A percentile compares a stretch with the other conserved stretches of the same genome.
phyloP scores from a whole-genome alignment of 2,888 invertebrate species.

The Shargacucullia verbasci region DNA sequence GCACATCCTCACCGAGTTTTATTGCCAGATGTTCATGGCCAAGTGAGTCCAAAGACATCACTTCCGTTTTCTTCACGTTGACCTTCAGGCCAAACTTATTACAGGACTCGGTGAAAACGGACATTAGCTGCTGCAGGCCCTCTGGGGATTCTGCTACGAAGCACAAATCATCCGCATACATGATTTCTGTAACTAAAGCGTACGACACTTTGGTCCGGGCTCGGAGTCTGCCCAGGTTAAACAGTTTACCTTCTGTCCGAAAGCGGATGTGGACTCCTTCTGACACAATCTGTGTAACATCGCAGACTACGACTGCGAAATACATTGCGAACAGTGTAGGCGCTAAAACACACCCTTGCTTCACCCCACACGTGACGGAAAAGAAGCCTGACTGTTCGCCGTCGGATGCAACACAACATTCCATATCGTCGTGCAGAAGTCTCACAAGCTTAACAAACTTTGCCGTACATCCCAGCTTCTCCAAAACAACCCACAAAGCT shows the following conservation, averaged over 20 bases:
- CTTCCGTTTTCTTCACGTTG: too few relatives aligned
- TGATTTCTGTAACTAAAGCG: slow-evolving; percentile 24
- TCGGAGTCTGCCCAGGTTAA: slow-evolving; percentile 23
- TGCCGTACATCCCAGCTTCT: slow-evolving; percentile 13
- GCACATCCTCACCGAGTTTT: too few relatives aligned
- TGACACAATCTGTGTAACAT: too few relatives aligned
- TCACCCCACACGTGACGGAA: too few relatives aligned
- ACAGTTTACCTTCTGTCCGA: slow-evolving; percentile 29
- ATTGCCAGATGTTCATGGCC: too few relatives aligned
- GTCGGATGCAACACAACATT: too few relatives aligned
- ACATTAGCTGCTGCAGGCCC: slow-evolving; percentile 32
- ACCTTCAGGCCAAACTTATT: slow-evolving; percentile 30
- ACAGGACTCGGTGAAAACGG: slow-evolving; percentile 29
- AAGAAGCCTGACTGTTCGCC: too few relatives aligned
- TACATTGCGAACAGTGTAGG: slow-evolving; percentile 33
- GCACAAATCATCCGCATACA: slow-evolving; percentile 41
- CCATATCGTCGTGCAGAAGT: too few relatives aligned
- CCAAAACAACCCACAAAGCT: slow-evolving; percentile 1
- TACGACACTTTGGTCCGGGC: slow-evolving; percentile 12
- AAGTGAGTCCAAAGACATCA: too few relatives aligned
- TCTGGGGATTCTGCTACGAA: slow-evolving; percentile 35
- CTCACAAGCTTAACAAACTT: slow-evolving; percentile 15
- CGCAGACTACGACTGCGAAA: too few relatives aligned
- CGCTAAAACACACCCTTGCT: slow-evolving; percentile 19
- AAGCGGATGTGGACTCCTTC: slow-evolving; percentile 31